Evolutionary conservation across 2,797 vertebrate genomes (phyloP).

Genomic region (Sebastes ruberrimus): DNA sequence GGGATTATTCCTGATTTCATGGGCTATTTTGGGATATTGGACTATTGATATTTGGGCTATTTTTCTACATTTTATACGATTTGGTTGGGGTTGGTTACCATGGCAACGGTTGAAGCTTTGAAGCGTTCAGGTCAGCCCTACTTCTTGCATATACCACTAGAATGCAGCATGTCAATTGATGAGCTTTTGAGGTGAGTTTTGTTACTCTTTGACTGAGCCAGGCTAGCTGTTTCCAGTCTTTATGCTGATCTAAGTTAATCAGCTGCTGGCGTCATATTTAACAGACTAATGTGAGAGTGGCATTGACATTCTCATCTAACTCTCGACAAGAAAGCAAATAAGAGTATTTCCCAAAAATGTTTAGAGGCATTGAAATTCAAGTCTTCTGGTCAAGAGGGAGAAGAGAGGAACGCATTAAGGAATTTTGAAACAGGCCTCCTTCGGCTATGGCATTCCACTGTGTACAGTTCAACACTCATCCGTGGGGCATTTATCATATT

Average conservation of each 20-base stretch:
- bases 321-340: not conserved
- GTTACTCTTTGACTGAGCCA: not conserved
- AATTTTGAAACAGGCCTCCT: slow-evolving; percentile 11
- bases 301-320: not conserved
- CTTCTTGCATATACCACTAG: too few species aligned
- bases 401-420: slow-evolving; percentile 1
- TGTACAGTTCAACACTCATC: slow-evolving; percentile 33
- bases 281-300: not conserved
- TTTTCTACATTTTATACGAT: too few species aligned
- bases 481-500: slow-evolving; percentile 44
- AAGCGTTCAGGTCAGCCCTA: too few species aligned
- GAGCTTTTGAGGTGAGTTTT: not conserved
- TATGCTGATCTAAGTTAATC: not conserved
- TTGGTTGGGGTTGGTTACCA: rapidly evolving
- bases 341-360: not conserved
- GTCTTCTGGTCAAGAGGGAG: not conserved
- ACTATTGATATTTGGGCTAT: too few species aligned
- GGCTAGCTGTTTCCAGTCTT: not conserved
- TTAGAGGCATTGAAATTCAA: not conserved
- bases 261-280: not conserved
- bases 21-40: too few species aligned
- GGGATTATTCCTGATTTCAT: too few species aligned
- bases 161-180: not conserved
- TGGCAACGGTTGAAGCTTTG: too few species aligned
- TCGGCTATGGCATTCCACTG: slow-evolving; percentile 11